A percentile compares a stretch with the other conserved stretches of the same genome.
phyloP scores from a whole-genome alignment of 2,797 vertebrate species.

The Phrynocephalus guinanensis region DNA sequence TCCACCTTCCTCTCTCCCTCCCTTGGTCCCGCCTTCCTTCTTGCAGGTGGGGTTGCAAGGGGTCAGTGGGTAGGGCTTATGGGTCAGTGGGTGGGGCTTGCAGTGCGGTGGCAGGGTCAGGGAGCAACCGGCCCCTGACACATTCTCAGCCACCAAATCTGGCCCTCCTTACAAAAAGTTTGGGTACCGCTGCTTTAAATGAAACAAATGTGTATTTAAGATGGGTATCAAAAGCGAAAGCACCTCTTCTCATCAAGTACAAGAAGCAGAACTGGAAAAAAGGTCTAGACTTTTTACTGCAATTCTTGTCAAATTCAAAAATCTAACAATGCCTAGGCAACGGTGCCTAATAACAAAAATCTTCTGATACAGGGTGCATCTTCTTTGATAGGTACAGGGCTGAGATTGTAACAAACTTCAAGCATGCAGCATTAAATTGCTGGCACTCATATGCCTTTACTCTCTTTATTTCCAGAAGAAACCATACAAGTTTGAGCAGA shows the following conservation, averaged over 20 bases:
- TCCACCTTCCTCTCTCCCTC: too few relatives aligned
- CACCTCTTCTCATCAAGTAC: not conserved
- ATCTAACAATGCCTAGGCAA: constrained; percentile 9
- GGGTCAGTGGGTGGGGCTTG: too few relatives aligned
- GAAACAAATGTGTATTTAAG: too few relatives aligned
- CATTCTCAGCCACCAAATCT: too few relatives aligned
- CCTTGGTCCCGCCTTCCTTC: too few relatives aligned
- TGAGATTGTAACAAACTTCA: rapidly evolving
- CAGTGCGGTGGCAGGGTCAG: too few relatives aligned
- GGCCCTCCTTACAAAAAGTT: too few relatives aligned
- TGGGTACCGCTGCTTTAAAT: too few relatives aligned
- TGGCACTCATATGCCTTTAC: not conserved
- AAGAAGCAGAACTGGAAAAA: constrained; percentile 1
- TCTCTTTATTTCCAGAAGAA: not conserved
- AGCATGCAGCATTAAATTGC: not conserved
- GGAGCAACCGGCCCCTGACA: too few relatives aligned
- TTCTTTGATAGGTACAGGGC: too few relatives aligned
- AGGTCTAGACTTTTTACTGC: not conserved
- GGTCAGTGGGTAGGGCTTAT: too few relatives aligned
- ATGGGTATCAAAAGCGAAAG: constrained; percentile 1
- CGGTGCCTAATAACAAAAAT: not conserved
- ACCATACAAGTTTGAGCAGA: rapidly evolving
- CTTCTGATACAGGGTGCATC: not conserved
- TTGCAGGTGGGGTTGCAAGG: too few relatives aligned
- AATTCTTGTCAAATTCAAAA: constrained; percentile 16